A percentile compares a stretch with the other conserved stretches of the same genome.
Conservation (phyloP, 2,113 vertebrate genomes). For the Notiomystis cincta region DNA sequence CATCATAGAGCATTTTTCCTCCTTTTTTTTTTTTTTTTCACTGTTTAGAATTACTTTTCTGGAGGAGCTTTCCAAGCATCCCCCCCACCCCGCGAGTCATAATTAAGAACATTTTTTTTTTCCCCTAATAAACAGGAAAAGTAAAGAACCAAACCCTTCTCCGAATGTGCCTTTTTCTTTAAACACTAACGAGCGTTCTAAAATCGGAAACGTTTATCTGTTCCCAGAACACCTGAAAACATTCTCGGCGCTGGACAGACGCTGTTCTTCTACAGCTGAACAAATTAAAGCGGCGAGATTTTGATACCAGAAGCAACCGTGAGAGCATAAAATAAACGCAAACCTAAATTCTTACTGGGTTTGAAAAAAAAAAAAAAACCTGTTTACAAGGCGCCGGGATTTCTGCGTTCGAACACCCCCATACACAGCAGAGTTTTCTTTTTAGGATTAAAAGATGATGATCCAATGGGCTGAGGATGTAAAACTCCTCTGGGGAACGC, state of each 20-base stretch:
- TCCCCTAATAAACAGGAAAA: not conserved
- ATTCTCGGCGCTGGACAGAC: not conserved
- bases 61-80: not conserved
- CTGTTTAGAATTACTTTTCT: slow-evolving; percentile 48
- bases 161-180: not conserved
- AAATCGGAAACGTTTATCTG: not conserved
- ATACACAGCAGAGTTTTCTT: not conserved
- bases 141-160: not conserved
- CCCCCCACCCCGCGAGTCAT: not conserved
- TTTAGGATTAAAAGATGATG: not conserved
- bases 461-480: not conserved
- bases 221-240: slow-evolving; percentile 20
- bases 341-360: not conserved
- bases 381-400: not conserved
- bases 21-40: not conserved
- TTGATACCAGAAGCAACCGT: not conserved
- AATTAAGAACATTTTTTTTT: slow-evolving; percentile 41
- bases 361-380: fast-evolving
- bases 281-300: not conserved
- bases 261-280: not conserved
- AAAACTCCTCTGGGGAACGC: not conserved
- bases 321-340: not conserved
- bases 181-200: not conserved
- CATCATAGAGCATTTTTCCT: not conserved
- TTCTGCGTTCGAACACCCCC: not conserved